Base-by-base conservation (phyloP, 2,113 vertebrate genomes). In the Anolis sagrei region DNA sequence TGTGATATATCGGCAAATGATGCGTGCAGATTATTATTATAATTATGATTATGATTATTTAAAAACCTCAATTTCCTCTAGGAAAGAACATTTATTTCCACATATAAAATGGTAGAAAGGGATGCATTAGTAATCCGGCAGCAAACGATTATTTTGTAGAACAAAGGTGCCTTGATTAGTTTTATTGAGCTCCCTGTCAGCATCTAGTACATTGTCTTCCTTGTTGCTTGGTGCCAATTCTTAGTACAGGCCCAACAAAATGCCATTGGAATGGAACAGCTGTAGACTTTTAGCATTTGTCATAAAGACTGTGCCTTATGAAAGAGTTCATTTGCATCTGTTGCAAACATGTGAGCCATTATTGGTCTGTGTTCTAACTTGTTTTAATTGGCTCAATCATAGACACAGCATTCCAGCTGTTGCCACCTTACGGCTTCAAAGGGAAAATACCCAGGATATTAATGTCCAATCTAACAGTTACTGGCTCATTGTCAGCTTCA, bases 401-500 rank as follows among this genome's bases (percentile, higher is more conserved):
- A 74, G 68, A 75, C n/a, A 74, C 61, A 39, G 39, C 16, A 81
- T 1, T 85, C 82, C 1, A 1, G 18, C 79, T 84, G 25, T 34
- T 27, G 66, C 81, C 76, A 84, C 89, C 77, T 61, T 82, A n/a
- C 75, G 21, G 79, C 74, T 83, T 76, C 83, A 88, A 86, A 83
- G 25, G 62, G 39, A 66, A 88, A 54, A 51, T 85, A 77, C 4
- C n/a, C 83, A 1, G 0, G 36, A 90, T 88, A 83, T 73, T 34
- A 91, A 82, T 83, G 83, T 86, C 75, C 85, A 91, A 81, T 86
- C 81, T 83, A 89, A 81, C 72, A 89, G 82, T 90, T 90, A 49
- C 68, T 82, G 86, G 82, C 82, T 90, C 18, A 23, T 78, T 87
- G 70, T 86, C 77, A 74, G 58, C 32, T 49, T 88, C 77, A 70